A percentile compares a stretch with the other conserved stretches of the same genome.
phyloP scores from a whole-genome alignment of 2,113 vertebrate genomes.

The Microcebus lehilahytsara region DNA sequence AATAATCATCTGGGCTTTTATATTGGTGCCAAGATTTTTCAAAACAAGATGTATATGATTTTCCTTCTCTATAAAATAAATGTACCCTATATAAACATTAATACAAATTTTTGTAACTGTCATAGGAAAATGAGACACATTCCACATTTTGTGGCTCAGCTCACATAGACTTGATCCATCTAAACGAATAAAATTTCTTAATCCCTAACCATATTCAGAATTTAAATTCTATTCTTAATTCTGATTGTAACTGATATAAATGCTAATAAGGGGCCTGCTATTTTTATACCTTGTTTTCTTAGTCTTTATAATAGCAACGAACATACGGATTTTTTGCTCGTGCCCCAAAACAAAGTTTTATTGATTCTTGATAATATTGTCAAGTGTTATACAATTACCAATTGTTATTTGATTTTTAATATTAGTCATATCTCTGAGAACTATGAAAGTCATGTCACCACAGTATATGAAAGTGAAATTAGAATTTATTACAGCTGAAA shows the following conservation, averaged over 20 bases:
- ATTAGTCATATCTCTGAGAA: conserved; percentile 1
- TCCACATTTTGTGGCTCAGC: not conserved
- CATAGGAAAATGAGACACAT: not conserved
- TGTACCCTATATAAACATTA: not conserved
- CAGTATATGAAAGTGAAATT: conserved; percentile 26
- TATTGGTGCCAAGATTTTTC: not conserved
- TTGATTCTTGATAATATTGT: not conserved
- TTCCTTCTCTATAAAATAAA: not conserved
- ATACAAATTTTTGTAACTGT: not conserved
- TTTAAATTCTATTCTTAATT: conserved; percentile 12
- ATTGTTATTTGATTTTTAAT: conserved; percentile 15
- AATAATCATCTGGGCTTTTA: not conserved
- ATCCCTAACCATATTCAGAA: not conserved
- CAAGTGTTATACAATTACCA: not conserved
- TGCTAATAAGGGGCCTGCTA: not conserved
- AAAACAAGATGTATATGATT: not conserved
- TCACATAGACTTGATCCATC: not conserved
- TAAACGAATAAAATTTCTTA: conserved; percentile 27
- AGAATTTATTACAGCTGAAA: conserved; percentile 31
- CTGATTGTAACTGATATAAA: not conserved
- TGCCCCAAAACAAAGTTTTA: not conserved
- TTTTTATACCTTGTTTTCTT: not conserved
- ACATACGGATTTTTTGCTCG: not conserved
- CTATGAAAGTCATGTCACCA: not conserved
- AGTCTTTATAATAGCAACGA: not conserved